phyloP scores from a whole-genome alignment of 2,113 vertebrate genomes.

The Maccullochella peelii region DNA sequence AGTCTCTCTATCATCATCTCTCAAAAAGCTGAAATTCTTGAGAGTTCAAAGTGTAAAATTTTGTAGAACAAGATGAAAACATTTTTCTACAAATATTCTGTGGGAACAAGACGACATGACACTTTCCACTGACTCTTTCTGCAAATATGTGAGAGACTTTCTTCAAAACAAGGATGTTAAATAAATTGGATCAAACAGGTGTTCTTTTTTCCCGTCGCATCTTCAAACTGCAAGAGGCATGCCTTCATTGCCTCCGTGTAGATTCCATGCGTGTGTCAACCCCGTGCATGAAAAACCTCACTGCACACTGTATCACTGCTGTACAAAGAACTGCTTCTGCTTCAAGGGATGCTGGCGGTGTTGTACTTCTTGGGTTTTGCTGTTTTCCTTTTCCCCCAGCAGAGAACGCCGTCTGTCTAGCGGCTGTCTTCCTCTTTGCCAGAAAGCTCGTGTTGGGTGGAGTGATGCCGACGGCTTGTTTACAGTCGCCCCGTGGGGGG shows the following conservation, averaged over 20 bases:
- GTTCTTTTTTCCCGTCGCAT: constrained; percentile 33
- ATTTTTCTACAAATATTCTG: background rate
- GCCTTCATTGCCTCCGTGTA: constrained; percentile 31
- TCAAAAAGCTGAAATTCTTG: background rate
- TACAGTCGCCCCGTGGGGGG: constrained; percentile 52
- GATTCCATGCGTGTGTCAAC: constrained; percentile 41
- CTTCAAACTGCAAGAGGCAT: constrained; percentile 43
- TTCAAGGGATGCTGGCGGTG: constrained; percentile 45
- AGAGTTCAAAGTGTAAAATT: constrained; percentile 3
- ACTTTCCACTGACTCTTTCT: constrained; percentile 24
- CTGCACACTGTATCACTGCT: constrained; percentile 50
- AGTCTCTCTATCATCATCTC: background rate
- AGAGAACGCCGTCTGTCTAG: constrained; percentile 44
- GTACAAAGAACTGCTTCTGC: constrained; percentile 57
- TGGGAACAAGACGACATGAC: constrained; percentile 22
- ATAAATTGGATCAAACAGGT: constrained; percentile 51
- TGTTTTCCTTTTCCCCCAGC: constrained; percentile 39
- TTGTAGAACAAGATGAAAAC: too few relatives aligned
- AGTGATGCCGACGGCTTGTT: constrained; percentile 61
- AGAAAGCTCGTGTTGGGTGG: constrained; percentile 32
- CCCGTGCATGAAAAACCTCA: constrained; percentile 38
- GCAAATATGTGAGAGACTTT: constrained; percentile 34
- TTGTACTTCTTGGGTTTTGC: constrained; percentile 26
- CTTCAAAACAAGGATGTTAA: constrained; percentile 43
- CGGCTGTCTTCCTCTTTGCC: constrained; percentile 49